Evolutionary conservation across 2,113 vertebrate genomes (phyloP).

Genomic region (Balaeniceps rex): DNA sequence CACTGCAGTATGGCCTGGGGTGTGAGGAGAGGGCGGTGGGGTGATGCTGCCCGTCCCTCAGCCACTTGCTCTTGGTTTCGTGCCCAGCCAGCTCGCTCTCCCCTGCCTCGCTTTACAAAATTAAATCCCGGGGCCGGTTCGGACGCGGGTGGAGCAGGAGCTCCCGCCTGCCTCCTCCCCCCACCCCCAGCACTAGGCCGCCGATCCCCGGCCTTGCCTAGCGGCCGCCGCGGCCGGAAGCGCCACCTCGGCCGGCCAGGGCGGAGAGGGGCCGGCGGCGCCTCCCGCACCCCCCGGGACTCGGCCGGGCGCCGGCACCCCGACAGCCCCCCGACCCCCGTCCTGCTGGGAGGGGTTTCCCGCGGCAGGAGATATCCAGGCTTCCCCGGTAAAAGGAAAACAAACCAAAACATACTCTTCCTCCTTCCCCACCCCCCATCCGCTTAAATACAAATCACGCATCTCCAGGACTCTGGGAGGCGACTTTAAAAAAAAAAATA

Average conservation of each 20-base stretch:
- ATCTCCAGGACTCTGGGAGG: not conserved
- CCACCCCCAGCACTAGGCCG: slow-evolving; percentile 49
- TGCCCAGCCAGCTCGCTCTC: not conserved
- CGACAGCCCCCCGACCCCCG: not conserved
- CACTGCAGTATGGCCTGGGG: not conserved
- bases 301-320: not conserved
- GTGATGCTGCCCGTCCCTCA: not conserved
- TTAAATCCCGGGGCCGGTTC: not conserved
- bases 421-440: not conserved
- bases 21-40: not conserved
- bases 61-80: not conserved
- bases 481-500: not conserved
- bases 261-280: not conserved
- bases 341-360: not conserved
- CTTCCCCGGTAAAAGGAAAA: not conserved
- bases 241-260: not conserved
- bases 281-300: not conserved
- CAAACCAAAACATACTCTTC: not conserved
- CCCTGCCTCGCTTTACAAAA: not conserved
- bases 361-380: not conserved
- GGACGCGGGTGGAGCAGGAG: not conserved
- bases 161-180: not conserved
- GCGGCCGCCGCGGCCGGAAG: not conserved
- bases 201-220: slow-evolving; percentile 73
- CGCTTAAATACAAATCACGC: not conserved